Evolutionary conservation across 2,888 invertebrate species (phyloP), one percentile per base, ranked within the genome.

Genomic region (Phengaris arion): DNA sequence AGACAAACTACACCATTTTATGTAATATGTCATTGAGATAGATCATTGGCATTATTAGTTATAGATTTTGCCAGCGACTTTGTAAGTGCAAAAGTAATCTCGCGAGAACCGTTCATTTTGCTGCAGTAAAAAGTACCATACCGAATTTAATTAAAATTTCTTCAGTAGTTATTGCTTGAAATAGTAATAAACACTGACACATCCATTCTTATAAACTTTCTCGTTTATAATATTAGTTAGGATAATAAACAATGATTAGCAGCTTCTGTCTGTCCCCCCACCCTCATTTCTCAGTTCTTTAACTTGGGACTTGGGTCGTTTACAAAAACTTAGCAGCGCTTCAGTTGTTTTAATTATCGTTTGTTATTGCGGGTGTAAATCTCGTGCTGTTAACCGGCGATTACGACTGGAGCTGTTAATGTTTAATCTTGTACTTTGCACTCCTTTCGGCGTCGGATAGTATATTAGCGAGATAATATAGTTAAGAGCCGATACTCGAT

Each of bases 221-320:
- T 35, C 35, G 35, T 35, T 35, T 35, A 35, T 35, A 35, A 35
- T 35, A 35, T 3, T 35, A 35, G 3, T 2, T 35, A 35, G 35
- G 35, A 48, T 8, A 48, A 48, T 48, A 48, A 48, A 48, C 48
- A 48, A 48, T 48, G 48, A 59, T 22, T 15, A 59, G 59, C 5
- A 10, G 59, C 22, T 22, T 35, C 64, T 45, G 64, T 64, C 35
- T 64, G 35, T 12, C 35, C 64, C n/a, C 7, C 35, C 35, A 0
- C 12, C 13, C 35, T 64, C 13, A 35, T 64, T 64, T 35, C 35
- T 4, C 35, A 64, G 64, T 64, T 64, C 64, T 64, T 45, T 45
- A 64, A 64, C 35, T 64, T 35, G 64, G 64, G 64, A 64, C 64
- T 64, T 35, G 64, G 64, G 64, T 64, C 64, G 64, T 64, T 64